Percentiles rank a stretch among this genome's conserved stretches.
These are phyloP conservation scores for Prinia subflava DNA, from an alignment of 2,113 vertebrate species.

Conservation along the genomic window DNA sequence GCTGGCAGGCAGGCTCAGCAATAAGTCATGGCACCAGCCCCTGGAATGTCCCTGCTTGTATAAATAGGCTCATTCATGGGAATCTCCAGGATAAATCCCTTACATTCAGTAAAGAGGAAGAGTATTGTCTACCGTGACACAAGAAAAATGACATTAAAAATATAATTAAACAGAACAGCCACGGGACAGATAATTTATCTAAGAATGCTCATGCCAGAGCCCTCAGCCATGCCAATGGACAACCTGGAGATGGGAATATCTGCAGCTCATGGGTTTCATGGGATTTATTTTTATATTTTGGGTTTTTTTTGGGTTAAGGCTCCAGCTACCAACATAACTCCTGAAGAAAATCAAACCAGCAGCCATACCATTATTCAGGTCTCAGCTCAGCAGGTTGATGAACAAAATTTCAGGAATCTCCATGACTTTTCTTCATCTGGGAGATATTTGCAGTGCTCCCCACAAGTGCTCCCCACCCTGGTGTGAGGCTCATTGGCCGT, in stretches of 20 bases:
- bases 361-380: neutral
- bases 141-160: neutral
- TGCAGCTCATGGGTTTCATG: neutral
- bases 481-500: accelerated
- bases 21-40: neutral
- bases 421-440: neutral
- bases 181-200: neutral
- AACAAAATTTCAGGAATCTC: neutral
- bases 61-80: neutral
- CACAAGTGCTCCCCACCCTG: accelerated
- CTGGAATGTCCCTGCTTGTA: neutral
- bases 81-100: conserved; percentile 13
- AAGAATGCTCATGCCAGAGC: neutral
- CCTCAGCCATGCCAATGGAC: neutral
- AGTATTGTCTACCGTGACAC: neutral
- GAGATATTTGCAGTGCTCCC: accelerated
- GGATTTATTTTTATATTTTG: neutral
- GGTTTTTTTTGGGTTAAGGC: neutral
- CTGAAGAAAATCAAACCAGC: neutral
- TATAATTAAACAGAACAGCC: neutral
- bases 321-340: accelerated
- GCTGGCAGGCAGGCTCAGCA: neutral
- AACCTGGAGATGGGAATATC: neutral
- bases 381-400: accelerated
- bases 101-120: neutral